Evolutionary conservation across 2,888 invertebrate species (phyloP), one percentile per base, ranked within the genome.

Genomic region (Macrophya annulata): DNA sequence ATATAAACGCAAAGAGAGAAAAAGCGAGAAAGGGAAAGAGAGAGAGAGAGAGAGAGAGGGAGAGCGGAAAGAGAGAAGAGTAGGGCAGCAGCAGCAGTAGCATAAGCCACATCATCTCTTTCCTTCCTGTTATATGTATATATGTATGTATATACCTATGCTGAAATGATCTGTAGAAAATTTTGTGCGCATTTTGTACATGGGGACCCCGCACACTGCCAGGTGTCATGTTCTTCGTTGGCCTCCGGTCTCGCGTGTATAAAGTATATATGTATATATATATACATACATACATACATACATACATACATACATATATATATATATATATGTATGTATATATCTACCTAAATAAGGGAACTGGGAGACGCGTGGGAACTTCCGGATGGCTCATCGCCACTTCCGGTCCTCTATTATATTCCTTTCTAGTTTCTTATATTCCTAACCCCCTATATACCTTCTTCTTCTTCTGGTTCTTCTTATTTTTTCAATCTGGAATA

Each of bases 351-450:
- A 9, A 8, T 62, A 91, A 90, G 91, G 93, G 93, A 93, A 93
- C 92, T 91, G 90, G 90, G 92, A 93, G 93, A 93, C 92, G 90
- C 93, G 93, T 93, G 93, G 92, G 93, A 93, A 93, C 93, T 93
- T 93, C 93, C 93, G 93, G 93, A 93, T 93, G 90, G 90, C 88
- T 91, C 90, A 89, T 89, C 89, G 90, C 90, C 90, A 91, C 93
- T 93, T 92, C 93, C 92, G 93, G 90, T 90, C 90, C 89, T 87
- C 93, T 92, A 93, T 93, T 93, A 93, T 93, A 93, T 93, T 90
- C 90, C 90, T 40, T 84, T 84, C 71, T 74, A 74, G 74, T 65
- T 83, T 62, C 25, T 62, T 25, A 62, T 62, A 21, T 21, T 65
- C 71, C n/a, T 25, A 68, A 43, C 68, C 83, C 45, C 45, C 6